Conservation (phyloP, 2,888 invertebrate genomes). For the Invenusta paracnida region DNA sequence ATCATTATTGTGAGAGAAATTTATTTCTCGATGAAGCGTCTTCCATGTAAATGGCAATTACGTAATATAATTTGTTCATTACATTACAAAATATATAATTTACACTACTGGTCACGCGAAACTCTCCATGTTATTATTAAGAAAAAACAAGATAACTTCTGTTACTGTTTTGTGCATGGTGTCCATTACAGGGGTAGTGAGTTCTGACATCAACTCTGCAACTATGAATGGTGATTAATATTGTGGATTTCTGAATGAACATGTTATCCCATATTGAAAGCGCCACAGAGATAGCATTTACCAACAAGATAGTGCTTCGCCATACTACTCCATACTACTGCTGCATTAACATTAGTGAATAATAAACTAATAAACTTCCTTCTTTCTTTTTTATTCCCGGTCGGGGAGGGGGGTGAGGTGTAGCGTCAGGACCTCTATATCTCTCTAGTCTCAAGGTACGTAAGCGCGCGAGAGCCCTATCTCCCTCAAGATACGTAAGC, state of each 20-base stretch:
- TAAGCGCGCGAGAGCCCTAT: too few relatives aligned
- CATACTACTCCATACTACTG: neutral
- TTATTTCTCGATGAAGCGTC: neutral
- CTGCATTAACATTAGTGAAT: neutral
- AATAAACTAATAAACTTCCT: too few relatives aligned
- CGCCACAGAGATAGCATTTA: neutral
- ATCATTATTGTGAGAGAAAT: neutral
- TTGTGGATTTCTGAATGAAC: neutral
- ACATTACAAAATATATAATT: neutral
- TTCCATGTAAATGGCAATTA: neutral
- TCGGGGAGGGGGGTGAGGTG: too few relatives aligned
- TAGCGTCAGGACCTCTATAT: too few relatives aligned
- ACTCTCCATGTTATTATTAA: neutral
- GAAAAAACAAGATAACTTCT: neutral
- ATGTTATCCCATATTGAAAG: neutral
- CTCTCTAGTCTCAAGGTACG: too few relatives aligned
- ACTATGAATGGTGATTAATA: neutral
- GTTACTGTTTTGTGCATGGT: neutral
- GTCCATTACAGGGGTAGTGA: neutral
- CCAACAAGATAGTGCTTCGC: neutral
- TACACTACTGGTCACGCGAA: neutral
- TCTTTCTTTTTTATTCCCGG: too few relatives aligned
- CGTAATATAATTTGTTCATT: too few relatives aligned
- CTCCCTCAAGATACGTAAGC: too few relatives aligned
- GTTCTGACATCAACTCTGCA: constrained; percentile 7